Evolutionary conservation across 2,888 invertebrate species (phyloP).

Genomic region (Abrostola triplasia): DNA sequence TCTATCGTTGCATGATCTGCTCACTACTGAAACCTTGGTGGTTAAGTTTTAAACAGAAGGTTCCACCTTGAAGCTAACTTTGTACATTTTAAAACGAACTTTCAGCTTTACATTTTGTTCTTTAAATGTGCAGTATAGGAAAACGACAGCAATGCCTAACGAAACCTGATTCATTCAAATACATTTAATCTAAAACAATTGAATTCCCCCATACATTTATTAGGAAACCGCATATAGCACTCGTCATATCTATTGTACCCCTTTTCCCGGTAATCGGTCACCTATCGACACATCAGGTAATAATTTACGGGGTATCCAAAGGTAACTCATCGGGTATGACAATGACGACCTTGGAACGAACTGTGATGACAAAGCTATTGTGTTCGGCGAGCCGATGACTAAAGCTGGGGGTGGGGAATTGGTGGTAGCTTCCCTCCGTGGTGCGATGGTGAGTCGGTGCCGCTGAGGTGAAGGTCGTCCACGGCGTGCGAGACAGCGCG

Average conservation of each 20-base stretch:
- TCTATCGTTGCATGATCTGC: slow-evolving; percentile 40
- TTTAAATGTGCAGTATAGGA: neutral
- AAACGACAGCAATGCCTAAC: neutral
- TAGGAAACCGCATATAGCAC: slow-evolving; percentile 22
- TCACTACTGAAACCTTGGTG: slow-evolving; percentile 41
- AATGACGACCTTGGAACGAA: slow-evolving; percentile 71
- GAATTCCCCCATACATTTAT: slow-evolving; percentile 16
- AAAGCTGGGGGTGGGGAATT: slow-evolving; percentile 74
- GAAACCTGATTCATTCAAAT: slow-evolving; percentile 30
- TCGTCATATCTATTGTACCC: slow-evolving; percentile 24
- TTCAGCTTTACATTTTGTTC: neutral
- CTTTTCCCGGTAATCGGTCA: slow-evolving; percentile 49
- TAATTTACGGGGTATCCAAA: slow-evolving; percentile 22
- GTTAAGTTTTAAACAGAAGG: slow-evolving; percentile 14
- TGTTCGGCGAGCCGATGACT: slow-evolving; percentile 73
- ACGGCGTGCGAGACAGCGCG: slow-evolving; percentile 63
- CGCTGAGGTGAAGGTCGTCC: slow-evolving; percentile 55
- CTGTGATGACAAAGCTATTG: slow-evolving; percentile 82
- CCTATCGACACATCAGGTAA: slow-evolving; percentile 32
- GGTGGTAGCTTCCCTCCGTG: slow-evolving; percentile 64
- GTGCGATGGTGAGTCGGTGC: slow-evolving; percentile 31
- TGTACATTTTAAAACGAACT: neutral
- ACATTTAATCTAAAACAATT: slow-evolving; percentile 6
- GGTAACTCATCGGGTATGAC: slow-evolving; percentile 47
- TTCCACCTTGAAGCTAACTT: slow-evolving; percentile 39